A percentile compares a stretch with the other conserved stretches of the same genome.
phyloP scores from a whole-genome alignment of 2,113 vertebrate species.

The Muntiacus reevesi region DNA sequence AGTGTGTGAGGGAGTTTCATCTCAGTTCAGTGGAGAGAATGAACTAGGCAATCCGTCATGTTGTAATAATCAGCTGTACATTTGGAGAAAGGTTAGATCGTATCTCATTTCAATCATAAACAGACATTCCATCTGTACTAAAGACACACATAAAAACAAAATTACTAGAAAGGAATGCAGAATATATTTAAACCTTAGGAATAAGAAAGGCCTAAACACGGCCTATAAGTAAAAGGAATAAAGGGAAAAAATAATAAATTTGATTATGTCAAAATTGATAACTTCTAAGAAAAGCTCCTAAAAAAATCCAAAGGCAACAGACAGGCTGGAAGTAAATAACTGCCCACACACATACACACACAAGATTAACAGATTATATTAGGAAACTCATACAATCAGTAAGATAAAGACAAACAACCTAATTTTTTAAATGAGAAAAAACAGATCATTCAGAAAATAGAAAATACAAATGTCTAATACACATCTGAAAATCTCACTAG shows the following conservation, averaged over 20 bases:
- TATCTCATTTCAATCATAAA: constrained; percentile 8
- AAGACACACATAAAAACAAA: constrained; percentile 11
- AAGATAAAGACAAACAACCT: neutral
- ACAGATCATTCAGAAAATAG: constrained; percentile 3
- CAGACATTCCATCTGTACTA: neutral
- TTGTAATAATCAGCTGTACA: neutral
- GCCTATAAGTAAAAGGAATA: neutral
- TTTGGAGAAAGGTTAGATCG: neutral
- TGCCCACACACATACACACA: neutral
- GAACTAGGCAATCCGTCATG: no score
- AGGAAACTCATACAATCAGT: constrained; percentile 11
- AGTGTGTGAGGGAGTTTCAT: neutral
- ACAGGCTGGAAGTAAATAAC: constrained; percentile 16
- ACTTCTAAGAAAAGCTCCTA: constrained; percentile 9
- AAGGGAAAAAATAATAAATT: neutral
- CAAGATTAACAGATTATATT: neutral
- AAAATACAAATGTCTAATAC: neutral
- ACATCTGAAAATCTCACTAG: constrained; percentile 38
- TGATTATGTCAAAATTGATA: constrained; percentile 8
- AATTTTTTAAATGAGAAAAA: constrained; percentile 33
- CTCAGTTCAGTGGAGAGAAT: neutral
- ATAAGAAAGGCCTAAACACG: neutral
- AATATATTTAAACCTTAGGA: constrained; percentile 3
- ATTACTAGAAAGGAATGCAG: constrained; percentile 28
- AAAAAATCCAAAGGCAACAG: neutral